Conservation (phyloP, 1,140 invertebrate species). For the Orchesella cincta region DNA sequence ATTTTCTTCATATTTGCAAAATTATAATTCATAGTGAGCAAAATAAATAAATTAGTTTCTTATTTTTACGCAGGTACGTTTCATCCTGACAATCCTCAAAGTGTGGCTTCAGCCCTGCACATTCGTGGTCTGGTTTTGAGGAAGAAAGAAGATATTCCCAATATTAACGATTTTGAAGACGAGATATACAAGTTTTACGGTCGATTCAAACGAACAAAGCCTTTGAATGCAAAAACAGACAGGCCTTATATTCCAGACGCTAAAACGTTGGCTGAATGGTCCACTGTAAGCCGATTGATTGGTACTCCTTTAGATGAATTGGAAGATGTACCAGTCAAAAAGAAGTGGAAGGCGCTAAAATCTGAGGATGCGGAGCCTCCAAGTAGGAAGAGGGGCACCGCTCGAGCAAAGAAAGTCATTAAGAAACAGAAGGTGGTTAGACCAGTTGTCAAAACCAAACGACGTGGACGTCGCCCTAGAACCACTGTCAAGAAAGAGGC, state of each 20-base stretch:
- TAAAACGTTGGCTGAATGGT: constrained; percentile 4
- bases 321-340: neutral
- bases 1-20: no score
- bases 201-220: constrained; percentile 45
- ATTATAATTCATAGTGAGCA: no score
- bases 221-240: constrained; percentile 27
- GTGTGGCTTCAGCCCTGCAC: constrained; percentile 49
- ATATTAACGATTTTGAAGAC: constrained; percentile 39
- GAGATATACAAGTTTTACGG: constrained; percentile 46
- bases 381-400: neutral
- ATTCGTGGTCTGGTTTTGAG: constrained; percentile 44
- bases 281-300: neutral
- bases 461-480: no score
- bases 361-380: neutral
- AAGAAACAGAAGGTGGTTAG: neutral
- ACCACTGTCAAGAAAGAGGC: no score
- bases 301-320: neutral
- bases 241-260: constrained; percentile 43
- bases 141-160: constrained; percentile 6
- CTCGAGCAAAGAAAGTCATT: neutral
- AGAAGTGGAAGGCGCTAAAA: constrained; percentile 3
- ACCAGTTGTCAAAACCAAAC: no score
- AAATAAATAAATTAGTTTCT: no score
- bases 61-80: constrained; percentile 43
- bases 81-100: constrained; percentile 43